Percentiles rank a stretch among this genome's conserved stretches.
phyloP scores from a whole-genome alignment of 2,113 vertebrate genomes.

The Podocnemis expansa region DNA sequence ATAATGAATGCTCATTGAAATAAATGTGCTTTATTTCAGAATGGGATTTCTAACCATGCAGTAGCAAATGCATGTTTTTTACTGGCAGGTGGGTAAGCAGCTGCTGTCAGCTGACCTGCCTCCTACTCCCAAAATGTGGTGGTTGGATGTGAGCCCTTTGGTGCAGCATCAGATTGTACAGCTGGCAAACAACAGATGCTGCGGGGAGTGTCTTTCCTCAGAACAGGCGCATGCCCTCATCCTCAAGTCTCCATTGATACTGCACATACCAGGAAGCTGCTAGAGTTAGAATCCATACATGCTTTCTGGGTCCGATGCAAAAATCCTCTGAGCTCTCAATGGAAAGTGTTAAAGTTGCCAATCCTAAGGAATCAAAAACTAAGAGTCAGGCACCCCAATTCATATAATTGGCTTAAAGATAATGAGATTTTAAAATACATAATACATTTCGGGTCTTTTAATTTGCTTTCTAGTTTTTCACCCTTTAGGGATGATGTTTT shows the following conservation, averaged over 20 bases:
- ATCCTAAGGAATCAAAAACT: neutral
- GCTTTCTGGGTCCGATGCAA: neutral
- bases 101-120: neutral
- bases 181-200: neutral
- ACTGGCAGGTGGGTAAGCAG: neutral
- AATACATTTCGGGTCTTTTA: neutral
- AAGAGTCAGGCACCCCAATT: neutral
- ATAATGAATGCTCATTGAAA: neutral
- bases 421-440: too few species aligned
- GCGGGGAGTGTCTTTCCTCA: neutral
- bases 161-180: neutral
- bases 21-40: neutral
- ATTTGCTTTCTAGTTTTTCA: neutral
- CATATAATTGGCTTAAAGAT: neutral
- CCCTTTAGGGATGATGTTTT: neutral
- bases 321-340: neutral
- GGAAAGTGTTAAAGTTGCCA: neutral
- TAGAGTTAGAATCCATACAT: neutral
- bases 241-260: neutral
- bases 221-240: neutral
- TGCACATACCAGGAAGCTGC: neutral
- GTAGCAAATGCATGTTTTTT: conserved; percentile 8
- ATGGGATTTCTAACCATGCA: neutral
- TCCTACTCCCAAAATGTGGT: neutral
- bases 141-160: neutral